Percentiles rank a stretch among this genome's conserved stretches.
Conservation (phyloP, 2,888 invertebrate genomes). For the Rhagonycha fulva region DNA sequence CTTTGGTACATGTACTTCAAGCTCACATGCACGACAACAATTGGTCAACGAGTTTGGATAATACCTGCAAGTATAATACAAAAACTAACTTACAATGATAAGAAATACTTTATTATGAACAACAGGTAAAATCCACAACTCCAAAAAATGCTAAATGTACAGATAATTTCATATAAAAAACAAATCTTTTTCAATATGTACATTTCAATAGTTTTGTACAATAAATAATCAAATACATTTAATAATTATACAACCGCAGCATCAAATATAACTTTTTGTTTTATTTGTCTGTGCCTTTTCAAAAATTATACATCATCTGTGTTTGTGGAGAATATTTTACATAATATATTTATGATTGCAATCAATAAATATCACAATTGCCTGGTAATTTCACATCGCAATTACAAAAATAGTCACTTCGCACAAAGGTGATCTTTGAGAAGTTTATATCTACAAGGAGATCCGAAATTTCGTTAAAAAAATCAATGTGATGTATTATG, state of each 20-base stretch:
- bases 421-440: slow-evolving; percentile 28
- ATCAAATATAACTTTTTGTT: slow-evolving; percentile 51
- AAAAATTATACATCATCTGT: slow-evolving; percentile 16
- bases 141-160: slow-evolving; percentile 35
- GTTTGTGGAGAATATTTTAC: slow-evolving; percentile 12
- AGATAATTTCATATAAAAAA: slow-evolving; percentile 33
- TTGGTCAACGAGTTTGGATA: slow-evolving; percentile 48
- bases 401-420: slow-evolving; percentile 32
- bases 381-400: slow-evolving; percentile 45
- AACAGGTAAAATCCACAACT: slow-evolving; percentile 42
- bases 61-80: slow-evolving; percentile 43
- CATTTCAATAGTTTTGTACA: slow-evolving; percentile 39
- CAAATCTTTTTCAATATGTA: slow-evolving; percentile 33
- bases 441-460: slow-evolving; percentile 29
- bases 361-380: slow-evolving; percentile 50
- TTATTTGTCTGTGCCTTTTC: slow-evolving; percentile 36
- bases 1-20: slow-evolving; percentile 45
- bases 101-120: slow-evolving; percentile 9
- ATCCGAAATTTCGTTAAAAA: slow-evolving; percentile 24
- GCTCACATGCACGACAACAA: slow-evolving; percentile 47
- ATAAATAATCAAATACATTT: slow-evolving; percentile 37
- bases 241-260: slow-evolving; percentile 46
- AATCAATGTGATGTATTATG: slow-evolving; percentile 1
- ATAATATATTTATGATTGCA: slow-evolving; percentile 26
- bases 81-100: slow-evolving; percentile 2